These are phyloP conservation scores for Sinocyclocheilus anophthalmus DNA, from an alignment of 2,113 vertebrate species.

Conservation along the genomic window DNA sequence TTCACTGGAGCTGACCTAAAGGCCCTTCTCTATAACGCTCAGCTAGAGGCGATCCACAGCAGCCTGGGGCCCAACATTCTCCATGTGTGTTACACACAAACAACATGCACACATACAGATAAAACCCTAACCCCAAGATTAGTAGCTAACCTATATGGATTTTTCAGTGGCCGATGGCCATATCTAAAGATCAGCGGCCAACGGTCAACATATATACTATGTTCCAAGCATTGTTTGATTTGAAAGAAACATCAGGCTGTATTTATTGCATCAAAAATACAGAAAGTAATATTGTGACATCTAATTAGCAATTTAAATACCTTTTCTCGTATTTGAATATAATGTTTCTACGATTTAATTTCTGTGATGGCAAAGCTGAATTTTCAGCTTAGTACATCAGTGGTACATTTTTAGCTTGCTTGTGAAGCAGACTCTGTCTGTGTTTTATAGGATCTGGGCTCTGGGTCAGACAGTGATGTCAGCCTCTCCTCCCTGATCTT, in stretches of 20 bases:
- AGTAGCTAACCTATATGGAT: not conserved
- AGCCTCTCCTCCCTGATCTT: conserved; percentile 97
- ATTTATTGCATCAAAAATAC: not conserved
- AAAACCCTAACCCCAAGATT: not conserved
- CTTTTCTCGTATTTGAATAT: not conserved
- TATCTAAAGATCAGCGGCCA: not conserved
- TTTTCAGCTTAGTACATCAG: not conserved
- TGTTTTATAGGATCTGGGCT: conserved; percentile 80
- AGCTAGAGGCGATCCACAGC: conserved; percentile 86
- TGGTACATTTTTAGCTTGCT: not conserved
- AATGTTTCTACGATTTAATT: not conserved
- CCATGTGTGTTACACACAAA: conserved; percentile 72
- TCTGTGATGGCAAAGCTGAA: not conserved
- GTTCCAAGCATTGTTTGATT: not conserved
- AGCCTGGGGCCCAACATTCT: conserved; percentile 66
- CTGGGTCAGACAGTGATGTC: conserved; percentile 90
- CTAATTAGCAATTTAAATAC: not conserved
- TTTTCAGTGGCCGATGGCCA: not conserved
- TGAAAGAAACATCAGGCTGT: too few species aligned
- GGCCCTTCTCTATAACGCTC: conserved; percentile 92
- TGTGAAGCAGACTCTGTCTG: not conserved
- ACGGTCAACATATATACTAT: not conserved
- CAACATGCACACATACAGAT: not conserved
- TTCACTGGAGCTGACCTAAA: conserved; percentile 96
- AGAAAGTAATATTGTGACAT: not conserved